phyloP scores from a whole-genome alignment of 2,113 vertebrate species.

The Australoheros scitulus region DNA sequence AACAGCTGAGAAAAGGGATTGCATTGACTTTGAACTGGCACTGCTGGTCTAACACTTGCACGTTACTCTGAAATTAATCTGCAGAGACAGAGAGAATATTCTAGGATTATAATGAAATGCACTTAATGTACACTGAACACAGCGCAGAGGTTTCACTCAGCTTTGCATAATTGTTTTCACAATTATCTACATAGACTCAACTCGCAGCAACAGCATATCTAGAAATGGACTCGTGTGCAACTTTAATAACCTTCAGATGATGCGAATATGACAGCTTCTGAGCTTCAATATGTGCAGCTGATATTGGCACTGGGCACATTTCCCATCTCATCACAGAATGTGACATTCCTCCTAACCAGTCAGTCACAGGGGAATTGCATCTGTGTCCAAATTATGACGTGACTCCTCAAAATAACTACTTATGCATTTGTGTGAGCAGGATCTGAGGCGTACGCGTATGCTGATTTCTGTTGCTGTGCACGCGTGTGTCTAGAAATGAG shows the following conservation, averaged over 20 bases:
- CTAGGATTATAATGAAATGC: conserved; percentile 10
- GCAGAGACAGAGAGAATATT: background rate
- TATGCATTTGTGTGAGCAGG: background rate
- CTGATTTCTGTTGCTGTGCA: background rate
- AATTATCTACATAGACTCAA: background rate
- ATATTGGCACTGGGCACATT: conserved; percentile 33
- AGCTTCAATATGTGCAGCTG: conserved; percentile 41
- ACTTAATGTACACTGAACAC: background rate
- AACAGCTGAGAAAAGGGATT: conserved; percentile 6
- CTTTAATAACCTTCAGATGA: conserved; percentile 1
- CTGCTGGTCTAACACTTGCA: background rate
- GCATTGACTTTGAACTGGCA: conserved; percentile 46
- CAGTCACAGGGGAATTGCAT: background rate
- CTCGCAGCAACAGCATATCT: background rate
- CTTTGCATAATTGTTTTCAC: background rate
- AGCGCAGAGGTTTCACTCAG: background rate
- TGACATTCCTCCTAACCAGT: conserved; percentile 1
- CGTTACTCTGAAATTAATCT: conserved; percentile 36
- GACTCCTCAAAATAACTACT: conserved; percentile 8
- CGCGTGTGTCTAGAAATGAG: background rate
- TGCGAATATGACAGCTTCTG: background rate
- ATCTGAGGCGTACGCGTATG: background rate
- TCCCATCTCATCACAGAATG: conserved; percentile 38
- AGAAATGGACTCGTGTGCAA: background rate
- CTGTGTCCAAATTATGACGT: background rate